Conservation (phyloP, 2,113 vertebrate species). For the Otis tarda region DNA sequence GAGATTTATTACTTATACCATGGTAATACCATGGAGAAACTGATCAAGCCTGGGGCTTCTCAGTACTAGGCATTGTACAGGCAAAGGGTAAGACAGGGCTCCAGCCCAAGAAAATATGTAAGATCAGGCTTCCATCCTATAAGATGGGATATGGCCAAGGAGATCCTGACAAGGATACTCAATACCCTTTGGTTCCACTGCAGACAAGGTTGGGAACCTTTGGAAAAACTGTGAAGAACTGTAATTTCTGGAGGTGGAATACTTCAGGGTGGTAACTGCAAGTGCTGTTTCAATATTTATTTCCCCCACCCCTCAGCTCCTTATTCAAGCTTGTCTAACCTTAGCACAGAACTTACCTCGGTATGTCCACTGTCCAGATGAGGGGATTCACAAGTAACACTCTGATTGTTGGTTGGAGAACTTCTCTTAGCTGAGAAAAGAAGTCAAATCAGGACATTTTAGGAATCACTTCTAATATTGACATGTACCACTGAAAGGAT, state of each 20-base stretch:
- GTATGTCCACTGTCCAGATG: slow-evolving; percentile 73
- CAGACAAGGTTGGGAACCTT: neutral
- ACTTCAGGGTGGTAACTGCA: neutral
- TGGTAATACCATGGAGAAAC: neutral
- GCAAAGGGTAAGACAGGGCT: neutral
- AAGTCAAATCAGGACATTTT: neutral
- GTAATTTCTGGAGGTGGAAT: neutral
- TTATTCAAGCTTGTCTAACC: neutral
- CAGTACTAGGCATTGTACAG: neutral
- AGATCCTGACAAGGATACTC: neutral
- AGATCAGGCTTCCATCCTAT: neutral
- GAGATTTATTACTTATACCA: too few relatives aligned
- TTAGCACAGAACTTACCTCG: slow-evolving; percentile 57
- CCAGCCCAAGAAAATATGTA: neutral
- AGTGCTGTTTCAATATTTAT: neutral
- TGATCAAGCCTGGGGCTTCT: neutral
- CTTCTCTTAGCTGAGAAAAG: slow-evolving; percentile 90
- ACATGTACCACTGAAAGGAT: neutral
- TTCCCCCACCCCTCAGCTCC: neutral
- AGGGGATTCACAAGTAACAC: slow-evolving; percentile 82
- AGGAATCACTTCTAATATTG: neutral
- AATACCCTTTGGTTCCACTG: neutral
- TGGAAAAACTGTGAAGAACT: neutral
- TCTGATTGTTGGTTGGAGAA: slow-evolving; percentile 89
- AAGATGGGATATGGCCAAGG: neutral